Evolutionary conservation across 2,113 vertebrate genomes (phyloP).

Genomic region (Astur gentilis): DNA sequence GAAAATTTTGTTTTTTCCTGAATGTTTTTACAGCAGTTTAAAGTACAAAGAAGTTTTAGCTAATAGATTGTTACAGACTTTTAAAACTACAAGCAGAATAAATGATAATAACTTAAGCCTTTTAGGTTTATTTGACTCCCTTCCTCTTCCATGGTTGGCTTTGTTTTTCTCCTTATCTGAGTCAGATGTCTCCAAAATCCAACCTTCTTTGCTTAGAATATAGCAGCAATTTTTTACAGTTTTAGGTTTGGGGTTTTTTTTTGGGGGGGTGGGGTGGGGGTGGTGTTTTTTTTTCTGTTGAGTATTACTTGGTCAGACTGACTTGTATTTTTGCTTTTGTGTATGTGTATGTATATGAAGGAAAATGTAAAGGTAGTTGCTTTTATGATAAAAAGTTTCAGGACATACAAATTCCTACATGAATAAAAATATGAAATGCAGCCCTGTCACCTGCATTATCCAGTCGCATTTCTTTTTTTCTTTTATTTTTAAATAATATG

Average conservation of each 20-base stretch:
- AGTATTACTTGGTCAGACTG: not conserved
- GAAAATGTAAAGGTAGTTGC: not conserved
- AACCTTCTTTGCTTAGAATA: not conserved
- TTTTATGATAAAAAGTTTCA: not conserved
- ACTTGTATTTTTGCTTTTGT: not conserved
- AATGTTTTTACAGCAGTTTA: not conserved
- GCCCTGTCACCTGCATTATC: not conserved
- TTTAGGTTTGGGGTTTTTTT: not conserved
- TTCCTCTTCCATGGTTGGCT: not conserved
- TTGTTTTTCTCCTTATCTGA: not conserved
- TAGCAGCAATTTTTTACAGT: not conserved
- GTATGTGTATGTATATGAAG: accelerated
- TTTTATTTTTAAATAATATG: not conserved
- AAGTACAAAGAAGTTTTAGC: not conserved
- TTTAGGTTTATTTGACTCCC: not conserved
- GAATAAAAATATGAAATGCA: not conserved
- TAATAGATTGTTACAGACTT: not conserved
- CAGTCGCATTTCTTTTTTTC: not conserved
- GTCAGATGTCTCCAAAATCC: not conserved
- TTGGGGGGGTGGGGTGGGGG: accelerated
- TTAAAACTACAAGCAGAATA: not conserved
- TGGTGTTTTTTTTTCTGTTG: not conserved
- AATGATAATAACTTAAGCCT: not conserved
- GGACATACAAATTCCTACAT: not conserved
- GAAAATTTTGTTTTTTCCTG: not conserved